These are phyloP conservation scores for Rapana venosa DNA, from an alignment of 2,888 invertebrate species.

Conservation along the genomic window DNA sequence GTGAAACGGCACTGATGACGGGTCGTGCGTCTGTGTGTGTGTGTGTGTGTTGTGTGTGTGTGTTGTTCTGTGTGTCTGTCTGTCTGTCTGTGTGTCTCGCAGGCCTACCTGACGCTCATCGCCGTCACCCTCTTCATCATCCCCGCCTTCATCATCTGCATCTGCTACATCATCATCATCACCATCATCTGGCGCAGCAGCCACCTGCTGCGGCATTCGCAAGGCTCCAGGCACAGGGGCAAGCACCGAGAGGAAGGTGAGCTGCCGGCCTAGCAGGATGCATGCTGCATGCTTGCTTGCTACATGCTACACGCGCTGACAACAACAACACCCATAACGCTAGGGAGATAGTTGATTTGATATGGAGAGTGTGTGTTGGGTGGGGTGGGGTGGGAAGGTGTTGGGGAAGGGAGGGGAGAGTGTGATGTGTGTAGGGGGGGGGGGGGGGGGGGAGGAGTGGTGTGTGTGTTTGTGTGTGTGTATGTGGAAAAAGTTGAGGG, in stretches of 20 bases:
- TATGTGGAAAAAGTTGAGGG: background rate
- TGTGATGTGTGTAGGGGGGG: background rate
- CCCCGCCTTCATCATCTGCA: constrained; percentile 91
- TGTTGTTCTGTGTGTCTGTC: too few species aligned
- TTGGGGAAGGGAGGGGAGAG: background rate
- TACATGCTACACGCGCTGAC: too few species aligned
- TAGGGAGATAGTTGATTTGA: too few species aligned
- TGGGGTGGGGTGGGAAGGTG: background rate
- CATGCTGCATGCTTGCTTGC: background rate
- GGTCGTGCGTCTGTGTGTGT: too few species aligned
- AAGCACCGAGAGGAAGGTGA: constrained; percentile 40
- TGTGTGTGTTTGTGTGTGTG: background rate
- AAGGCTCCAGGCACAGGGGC: constrained; percentile 36
- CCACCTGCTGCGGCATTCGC: constrained; percentile 40
- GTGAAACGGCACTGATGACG: too few species aligned
- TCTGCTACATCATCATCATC: constrained; percentile 94
- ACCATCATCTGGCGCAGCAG: constrained; percentile 88
- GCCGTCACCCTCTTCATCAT: constrained; percentile 87
- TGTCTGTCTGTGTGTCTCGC: constrained; percentile 66
- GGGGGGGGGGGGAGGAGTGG: background rate
- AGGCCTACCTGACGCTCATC: constrained; percentile 89
- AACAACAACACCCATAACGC: too few species aligned
- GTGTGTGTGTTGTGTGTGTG: too few species aligned
- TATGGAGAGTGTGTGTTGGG: constrained; percentile 1
- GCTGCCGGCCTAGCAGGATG: too few species aligned